Evolutionary conservation across 2,797 vertebrate species (phyloP), one percentile per base, ranked within the genome.

Genomic region (Buceros bicornis): DNA sequence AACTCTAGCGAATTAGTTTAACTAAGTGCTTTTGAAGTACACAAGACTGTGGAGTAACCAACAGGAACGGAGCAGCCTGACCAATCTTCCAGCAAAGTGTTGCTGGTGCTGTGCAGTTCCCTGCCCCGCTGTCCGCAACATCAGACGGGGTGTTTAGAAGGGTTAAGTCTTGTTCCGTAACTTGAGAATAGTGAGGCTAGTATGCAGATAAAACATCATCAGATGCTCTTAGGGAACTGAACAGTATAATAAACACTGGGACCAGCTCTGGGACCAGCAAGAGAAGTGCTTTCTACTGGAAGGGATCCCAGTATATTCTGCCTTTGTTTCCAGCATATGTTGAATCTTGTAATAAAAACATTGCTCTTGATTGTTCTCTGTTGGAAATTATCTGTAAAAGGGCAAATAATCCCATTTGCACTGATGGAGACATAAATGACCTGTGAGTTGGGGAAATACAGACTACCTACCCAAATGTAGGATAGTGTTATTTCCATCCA

Each of bases 231-330:
- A 61, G 40, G 50, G 74, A 70, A 66, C 11, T 89, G 66, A 82
- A 12, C 29, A 28, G 8, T 61, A 3, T 43, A 37, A 73, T 70
- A 85, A 88, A 82, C 22, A 53, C 1, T 53, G 57, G 33, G 31
- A 29, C 73, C 11, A 42, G 40, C 37, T 61, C 50, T 45, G 47
- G 61, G 20, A 77, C 20, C 8, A 33, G 20, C 1, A 8, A 81
- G n/a, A 83, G 26, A 66, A 69, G 62, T 45, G 13, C 7, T 65
- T 77, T 70, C 54, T 45, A 48, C 47, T 73, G 61, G 79, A 87
- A 82, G 20, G 4, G n/a, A n/a, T 95, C 31, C 31, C 50, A 72
- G 33, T 54, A 7, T 88, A 47, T 93, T 88, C 65, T 72, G 51
- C 43, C 28, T 85, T 64, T 33, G 17, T 57, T 35, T 57, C 37